phyloP scores from a whole-genome alignment of 30 jellyfish, hydroid and myxozoan genomes.

The Aurelia sp. region DNA sequence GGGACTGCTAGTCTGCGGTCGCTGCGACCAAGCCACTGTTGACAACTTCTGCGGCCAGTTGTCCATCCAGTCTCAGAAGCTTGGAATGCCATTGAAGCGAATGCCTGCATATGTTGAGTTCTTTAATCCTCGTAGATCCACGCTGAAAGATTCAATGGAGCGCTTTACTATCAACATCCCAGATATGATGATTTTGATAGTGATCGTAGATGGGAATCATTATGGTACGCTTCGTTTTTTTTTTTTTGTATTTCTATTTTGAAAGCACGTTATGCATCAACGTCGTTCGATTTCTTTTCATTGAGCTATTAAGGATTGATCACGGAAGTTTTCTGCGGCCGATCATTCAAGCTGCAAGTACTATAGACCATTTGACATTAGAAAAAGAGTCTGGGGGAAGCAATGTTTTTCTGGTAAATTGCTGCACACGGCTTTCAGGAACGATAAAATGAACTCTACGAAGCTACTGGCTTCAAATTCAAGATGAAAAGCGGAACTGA shows the following conservation, averaged over 20 bases:
- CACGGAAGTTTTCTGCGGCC: no score
- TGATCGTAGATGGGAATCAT: slow-evolving; percentile 14
- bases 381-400: no score
- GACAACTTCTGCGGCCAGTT: slow-evolving; percentile 6
- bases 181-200: neutral
- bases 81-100: slow-evolving; percentile 13
- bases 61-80: neutral
- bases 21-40: neutral
- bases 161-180: neutral
- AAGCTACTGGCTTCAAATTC: no score
- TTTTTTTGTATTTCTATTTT: neutral
- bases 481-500: no score
- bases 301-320: no score
- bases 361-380: no score
- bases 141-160: neutral
- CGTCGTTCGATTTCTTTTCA: no score
- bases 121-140: neutral
- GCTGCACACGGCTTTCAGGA: no score
- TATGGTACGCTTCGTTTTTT: slow-evolving; percentile 19
- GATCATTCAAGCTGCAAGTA: no score
- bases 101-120: slow-evolving; percentile 8
- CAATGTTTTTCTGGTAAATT: no score
- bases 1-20: slow-evolving; percentile 35
- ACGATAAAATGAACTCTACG: no score
- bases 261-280: no score